Evolutionary conservation across 1,140 invertebrate species (phyloP), one percentile per base, ranked within the genome.

Genomic region (Drosophila hydei): DNA sequence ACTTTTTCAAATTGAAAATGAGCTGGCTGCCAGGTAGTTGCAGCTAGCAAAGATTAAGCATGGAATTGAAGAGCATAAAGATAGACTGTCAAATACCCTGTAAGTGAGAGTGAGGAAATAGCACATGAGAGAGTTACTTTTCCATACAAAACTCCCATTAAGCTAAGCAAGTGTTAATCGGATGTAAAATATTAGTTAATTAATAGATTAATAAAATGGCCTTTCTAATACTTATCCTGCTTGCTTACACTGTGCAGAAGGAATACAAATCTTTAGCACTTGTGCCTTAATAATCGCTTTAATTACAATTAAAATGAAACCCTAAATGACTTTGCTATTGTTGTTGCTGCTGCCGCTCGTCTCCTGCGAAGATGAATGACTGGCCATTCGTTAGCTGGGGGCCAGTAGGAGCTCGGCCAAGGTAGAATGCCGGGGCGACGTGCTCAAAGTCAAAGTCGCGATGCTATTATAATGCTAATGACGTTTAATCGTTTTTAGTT

Each of bases 381-480:
- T 62, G 38, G 16, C 68, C 58, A 79, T 75, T 52, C 55, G 50
- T 55, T 45, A 18, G 12, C 9, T 16, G 23, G 47, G 11, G 21
- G 21, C 7, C 14, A 36, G 4, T 2, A 11, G n/a, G 33, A 23
- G 8, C 12, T 5, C 7, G 27, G 16, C 1, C 7, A 23, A 11
- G 38, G 23, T 21, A 9, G 56, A 27, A 36, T 55, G 16, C 63
- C 33, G 21, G 33, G 42, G 43, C 42, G 11, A 42, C 25, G 64
- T 69, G 30, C n/a, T 47, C 58, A 65, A 70, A 60, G 72, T 61
- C 38, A 68, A 70, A 56, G 74, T 64, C 63, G 73, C 51, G 51
- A 64, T 67, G 60, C 56, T 74, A 67, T 70, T 81, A 74, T 71
- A 81, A 81, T 81, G 78, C 78, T 81, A 81, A 74, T 81, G 64